Evolutionary conservation across 2,797 vertebrate genomes (phyloP).

Genomic region (Novumbra hubbsi): DNA sequence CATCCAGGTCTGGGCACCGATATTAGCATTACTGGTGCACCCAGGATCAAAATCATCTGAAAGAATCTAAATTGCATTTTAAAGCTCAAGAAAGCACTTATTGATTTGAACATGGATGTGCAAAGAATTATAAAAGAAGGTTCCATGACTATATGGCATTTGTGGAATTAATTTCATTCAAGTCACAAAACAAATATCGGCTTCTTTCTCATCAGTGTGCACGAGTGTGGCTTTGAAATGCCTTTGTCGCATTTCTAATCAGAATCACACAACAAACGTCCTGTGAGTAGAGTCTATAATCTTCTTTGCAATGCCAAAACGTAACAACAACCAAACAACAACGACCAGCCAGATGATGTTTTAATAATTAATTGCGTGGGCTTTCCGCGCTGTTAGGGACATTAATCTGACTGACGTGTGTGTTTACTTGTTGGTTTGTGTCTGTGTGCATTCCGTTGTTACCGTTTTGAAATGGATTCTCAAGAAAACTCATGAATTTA

Average conservation of each 20-base stretch:
- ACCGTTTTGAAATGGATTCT: slow-evolving; percentile 13
- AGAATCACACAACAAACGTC: neutral
- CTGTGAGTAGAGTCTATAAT: neutral
- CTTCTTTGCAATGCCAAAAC: neutral
- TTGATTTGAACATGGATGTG: too few species aligned
- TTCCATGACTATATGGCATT: too few species aligned
- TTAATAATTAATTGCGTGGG: neutral
- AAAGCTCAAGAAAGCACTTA: too few species aligned
- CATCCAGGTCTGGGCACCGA: too few species aligned
- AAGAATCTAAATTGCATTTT: too few species aligned
- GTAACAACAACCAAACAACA: neutral
- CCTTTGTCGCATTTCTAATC: slow-evolving; percentile 17
- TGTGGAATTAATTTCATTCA: too few species aligned
- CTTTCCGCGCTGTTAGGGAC: neutral
- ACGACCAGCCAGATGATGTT: neutral
- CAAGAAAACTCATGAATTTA: slow-evolving; percentile 21
- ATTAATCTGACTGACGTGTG: neutral
- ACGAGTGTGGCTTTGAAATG: slow-evolving; percentile 9
- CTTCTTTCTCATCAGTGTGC: too few species aligned
- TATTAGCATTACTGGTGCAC: too few species aligned
- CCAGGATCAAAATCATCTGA: too few species aligned
- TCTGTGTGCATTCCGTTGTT: neutral
- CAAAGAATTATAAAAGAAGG: too few species aligned
- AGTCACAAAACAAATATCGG: too few species aligned
- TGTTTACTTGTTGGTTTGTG: neutral